Conservation (phyloP, 2,113 vertebrate genomes). For the Talpa occidentalis region DNA sequence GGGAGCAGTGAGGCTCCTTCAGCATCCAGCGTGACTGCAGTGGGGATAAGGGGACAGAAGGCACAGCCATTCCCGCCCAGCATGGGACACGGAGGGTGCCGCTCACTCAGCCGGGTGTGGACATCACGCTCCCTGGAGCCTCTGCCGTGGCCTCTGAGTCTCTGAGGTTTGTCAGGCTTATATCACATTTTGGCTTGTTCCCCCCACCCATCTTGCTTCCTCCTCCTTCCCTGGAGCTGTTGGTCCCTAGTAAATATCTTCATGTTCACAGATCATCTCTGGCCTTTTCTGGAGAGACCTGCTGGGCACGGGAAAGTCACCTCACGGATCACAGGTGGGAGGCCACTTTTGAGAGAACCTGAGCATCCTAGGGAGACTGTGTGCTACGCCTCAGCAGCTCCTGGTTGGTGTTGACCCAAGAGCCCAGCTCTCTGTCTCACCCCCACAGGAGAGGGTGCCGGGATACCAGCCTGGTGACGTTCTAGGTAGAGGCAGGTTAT, state of each 20-base stretch:
- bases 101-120: not conserved
- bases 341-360: not conserved
- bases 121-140: too few relatives aligned
- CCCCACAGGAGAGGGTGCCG: not conserved
- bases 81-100: fast-evolving
- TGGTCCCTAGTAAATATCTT: not conserved
- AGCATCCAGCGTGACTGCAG: fast-evolving
- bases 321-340: not conserved
- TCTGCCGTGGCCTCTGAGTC: too few relatives aligned
- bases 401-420: not conserved
- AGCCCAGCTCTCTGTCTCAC: not conserved
- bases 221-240: not conserved
- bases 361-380: too few relatives aligned
- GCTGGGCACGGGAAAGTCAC: not conserved
- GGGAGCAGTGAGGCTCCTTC: too few relatives aligned
- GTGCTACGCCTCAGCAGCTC: not conserved
- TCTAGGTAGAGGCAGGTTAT: not conserved
- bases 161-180: not conserved
- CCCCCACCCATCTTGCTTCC: not conserved
- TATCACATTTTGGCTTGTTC: not conserved
- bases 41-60: not conserved
- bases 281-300: not conserved
- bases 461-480: not conserved
- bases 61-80: not conserved
- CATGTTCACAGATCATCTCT: not conserved